phyloP scores from a whole-genome alignment of 92 coral and sea anemone species.

The Zoanthus sansibaricus region DNA sequence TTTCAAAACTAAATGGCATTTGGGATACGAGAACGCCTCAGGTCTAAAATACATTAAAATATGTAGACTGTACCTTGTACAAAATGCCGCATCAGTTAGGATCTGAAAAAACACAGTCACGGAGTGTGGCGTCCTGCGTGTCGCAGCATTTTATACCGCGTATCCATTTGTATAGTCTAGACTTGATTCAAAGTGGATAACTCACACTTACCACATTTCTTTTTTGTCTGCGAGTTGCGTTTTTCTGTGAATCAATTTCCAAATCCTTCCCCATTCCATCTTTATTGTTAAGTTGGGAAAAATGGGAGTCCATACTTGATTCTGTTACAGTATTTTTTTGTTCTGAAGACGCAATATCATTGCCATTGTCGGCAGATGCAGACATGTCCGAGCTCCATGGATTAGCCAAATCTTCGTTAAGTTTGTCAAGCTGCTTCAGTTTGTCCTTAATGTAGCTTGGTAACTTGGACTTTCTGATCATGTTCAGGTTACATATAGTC shows the following conservation, averaged over 20 bases:
- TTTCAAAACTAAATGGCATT: too few relatives aligned
- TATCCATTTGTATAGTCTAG: too few relatives aligned
- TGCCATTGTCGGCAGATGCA: background rate
- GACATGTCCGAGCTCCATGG: background rate
- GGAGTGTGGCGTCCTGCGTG: too few relatives aligned
- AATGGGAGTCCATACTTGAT: background rate
- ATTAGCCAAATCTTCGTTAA: background rate
- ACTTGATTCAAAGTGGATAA: background rate
- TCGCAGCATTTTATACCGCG: background rate
- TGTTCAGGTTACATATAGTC: conserved; percentile 93
- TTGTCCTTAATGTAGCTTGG: conserved; percentile 18
- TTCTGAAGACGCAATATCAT: background rate
- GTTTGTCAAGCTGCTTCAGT: conserved; percentile 9
- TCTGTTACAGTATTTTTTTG: background rate
- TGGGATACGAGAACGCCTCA: too few relatives aligned
- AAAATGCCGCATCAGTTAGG: too few relatives aligned
- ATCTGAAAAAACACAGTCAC: too few relatives aligned
- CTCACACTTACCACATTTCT: conserved; percentile 2
- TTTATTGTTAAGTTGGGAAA: background rate
- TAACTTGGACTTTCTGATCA: conserved; percentile 59
- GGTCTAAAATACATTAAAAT: too few relatives aligned
- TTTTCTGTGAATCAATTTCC: background rate
- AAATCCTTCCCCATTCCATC: too few relatives aligned
- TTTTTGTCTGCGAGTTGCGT: conserved; percentile 14
- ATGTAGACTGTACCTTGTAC: too few relatives aligned